Base-by-base conservation (phyloP, 2,888 invertebrate species). In the Agonopterix alstromeriana region DNA sequence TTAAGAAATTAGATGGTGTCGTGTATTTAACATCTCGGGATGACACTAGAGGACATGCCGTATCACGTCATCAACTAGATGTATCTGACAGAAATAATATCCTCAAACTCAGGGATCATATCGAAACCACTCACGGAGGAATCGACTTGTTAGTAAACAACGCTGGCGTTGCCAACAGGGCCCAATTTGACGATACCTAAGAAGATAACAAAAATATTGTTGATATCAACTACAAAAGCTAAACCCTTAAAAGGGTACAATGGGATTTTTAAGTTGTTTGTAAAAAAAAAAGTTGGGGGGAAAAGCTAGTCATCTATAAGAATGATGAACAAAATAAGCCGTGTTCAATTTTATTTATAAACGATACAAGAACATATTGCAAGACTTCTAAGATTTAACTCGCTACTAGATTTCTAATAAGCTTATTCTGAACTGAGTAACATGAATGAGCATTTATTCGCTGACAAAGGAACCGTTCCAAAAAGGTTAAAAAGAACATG, bases 211-310 rank as follows among this genome's bases (percentile, higher is more conserved):
- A 92, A 62, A 83, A 89, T 43, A 92, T 94, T 0, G 60, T 94
- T 2, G 80, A 83, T 45, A 90, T 92, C 0, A 95, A 96, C 70
- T 95, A 92, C 67, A 92, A 90, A 65, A 90, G 90, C n/a, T n/a
- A n/a, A n/a, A n/a, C n/a, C n/a, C n/a, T n/a, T n/a, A n/a, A n/a
- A n/a, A n/a, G n/a, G n/a, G n/a, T n/a, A n/a, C n/a, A n/a, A n/a
- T n/a, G n/a, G n/a, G n/a, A n/a, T n/a, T n/a, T n/a, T n/a, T n/a
- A n/a, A n/a, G n/a, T n/a, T n/a, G n/a, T n/a, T n/a, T n/a, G n/a
- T n/a, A n/a, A n/a, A n/a, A n/a, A n/a, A n/a, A n/a, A n/a, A n/a
- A n/a, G n/a, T n/a, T n/a, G n/a, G n/a, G n/a, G n/a, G n/a, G n/a
- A 92, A 90, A 65, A 90, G 90, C n/a, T 17, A 17, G 3, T 7